phyloP scores from a whole-genome alignment of 2,797 vertebrate genomes.

The Sebastes diaconus region DNA sequence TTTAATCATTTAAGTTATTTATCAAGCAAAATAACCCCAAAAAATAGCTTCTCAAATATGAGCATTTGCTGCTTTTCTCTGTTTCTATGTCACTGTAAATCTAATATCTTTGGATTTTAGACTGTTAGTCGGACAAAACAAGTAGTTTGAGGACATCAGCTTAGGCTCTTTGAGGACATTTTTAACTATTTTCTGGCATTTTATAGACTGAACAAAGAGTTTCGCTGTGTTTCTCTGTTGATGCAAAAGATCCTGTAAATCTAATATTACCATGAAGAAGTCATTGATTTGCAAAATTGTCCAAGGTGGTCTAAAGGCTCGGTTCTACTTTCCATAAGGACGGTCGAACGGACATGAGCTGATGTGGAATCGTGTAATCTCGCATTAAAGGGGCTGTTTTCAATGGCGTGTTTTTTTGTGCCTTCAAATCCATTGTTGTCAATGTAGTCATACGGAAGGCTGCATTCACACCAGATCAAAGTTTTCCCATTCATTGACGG shows the following conservation, averaged over 20 bases:
- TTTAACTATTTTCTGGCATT: background rate
- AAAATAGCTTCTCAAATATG: background rate
- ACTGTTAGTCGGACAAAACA: background rate
- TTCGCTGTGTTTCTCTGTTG: too few species aligned
- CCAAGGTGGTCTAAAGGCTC: background rate
- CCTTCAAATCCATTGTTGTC: too few species aligned
- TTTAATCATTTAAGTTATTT: background rate
- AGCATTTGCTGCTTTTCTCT: background rate
- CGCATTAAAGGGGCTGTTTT: background rate
- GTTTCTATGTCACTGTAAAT: background rate
- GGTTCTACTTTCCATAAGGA: background rate
- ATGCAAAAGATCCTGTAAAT: background rate
- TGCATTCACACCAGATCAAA: too few species aligned
- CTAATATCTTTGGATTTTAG: background rate
- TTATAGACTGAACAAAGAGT: background rate
- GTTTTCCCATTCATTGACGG: too few species aligned
- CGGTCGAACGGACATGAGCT: too few species aligned
- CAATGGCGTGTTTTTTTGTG: too few species aligned
- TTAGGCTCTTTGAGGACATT: background rate
- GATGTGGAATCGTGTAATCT: too few species aligned
- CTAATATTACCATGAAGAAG: background rate
- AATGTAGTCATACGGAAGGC: too few species aligned
- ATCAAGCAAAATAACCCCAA: background rate
- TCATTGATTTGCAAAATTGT: background rate
- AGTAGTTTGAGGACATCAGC: background rate